Evolutionary conservation across 2,113 vertebrate genomes (phyloP).

Genomic region (Asarcornis scutulata): DNA sequence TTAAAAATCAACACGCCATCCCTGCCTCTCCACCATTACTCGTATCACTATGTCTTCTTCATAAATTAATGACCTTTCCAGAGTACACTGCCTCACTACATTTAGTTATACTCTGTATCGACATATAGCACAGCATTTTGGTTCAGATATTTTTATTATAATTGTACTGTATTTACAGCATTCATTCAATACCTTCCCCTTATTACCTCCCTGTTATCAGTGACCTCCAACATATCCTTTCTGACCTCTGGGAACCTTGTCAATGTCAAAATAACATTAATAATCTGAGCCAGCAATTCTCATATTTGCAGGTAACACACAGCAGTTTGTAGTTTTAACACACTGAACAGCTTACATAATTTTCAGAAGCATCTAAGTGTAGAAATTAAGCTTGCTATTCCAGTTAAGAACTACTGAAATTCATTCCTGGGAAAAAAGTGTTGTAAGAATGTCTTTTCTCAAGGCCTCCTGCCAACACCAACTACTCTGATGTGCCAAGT

Average conservation of each 20-base stretch:
- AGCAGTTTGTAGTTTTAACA: not conserved
- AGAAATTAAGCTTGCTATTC: not conserved
- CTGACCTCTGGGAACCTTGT: not conserved
- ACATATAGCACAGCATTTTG: not conserved
- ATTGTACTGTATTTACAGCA: not conserved
- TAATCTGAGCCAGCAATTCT: not conserved
- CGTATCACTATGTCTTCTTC: not conserved
- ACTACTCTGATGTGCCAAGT: not conserved
- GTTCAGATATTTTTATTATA: not conserved
- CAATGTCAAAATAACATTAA: not conserved
- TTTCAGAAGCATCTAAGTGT: not conserved
- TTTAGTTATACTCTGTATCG: not conserved
- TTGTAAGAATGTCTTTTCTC: not conserved
- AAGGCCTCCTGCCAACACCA: not conserved
- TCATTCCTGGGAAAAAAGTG: not conserved
- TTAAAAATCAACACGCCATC: not conserved
- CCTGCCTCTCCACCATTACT: not conserved
- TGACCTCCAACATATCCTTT: not conserved
- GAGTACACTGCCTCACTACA: not conserved
- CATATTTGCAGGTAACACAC: not conserved
- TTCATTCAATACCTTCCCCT: not conserved
- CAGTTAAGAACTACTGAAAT: not conserved
- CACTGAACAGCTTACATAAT: not conserved
- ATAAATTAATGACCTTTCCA: not conserved
- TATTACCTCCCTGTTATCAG: not conserved